Base-by-base conservation (phyloP, 2,888 invertebrate genomes). In the Furcula furcula region DNA sequence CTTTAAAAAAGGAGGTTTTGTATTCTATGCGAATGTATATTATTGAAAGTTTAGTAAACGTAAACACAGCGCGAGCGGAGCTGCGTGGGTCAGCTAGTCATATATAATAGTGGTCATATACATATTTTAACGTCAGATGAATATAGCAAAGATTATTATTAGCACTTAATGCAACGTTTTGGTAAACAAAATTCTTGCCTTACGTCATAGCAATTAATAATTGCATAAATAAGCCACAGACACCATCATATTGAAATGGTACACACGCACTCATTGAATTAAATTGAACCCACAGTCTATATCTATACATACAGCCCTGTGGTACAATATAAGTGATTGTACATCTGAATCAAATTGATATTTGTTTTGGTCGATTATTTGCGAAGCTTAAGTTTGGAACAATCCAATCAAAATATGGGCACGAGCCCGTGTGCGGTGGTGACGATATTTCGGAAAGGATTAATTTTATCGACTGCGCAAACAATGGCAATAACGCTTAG, bases 361-460 rank as follows among this genome's bases (percentile, higher is more conserved):
- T 82, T 78, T 75, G 72, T 70, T 65, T 65, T 65, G 71, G 66
- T 57, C 64, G 60, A 70, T 75, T 76, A 76, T 78, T 74, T 75
- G 75, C 67, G 59, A 71, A 78, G 80, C 76, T 80, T 74, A 78
- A 76, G 74, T 77, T 76, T 65, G 69, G 55, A 77, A 78, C 76
- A 78, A 83, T 85, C 77, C 76, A 79, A 82, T 83, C 79, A 78
- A 71, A 81, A 78, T 76, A 76, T 73, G 67, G 62, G 23, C 23
- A 25, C 23, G 23, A 55, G 57, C 65, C 68, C 55, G 70, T 61
- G 65, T 61, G 66, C 61, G 62, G 46, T 57, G 45, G 47, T 49
- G 56, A 60, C 65, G 63, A 71, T 78, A 76, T 79, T 75, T 65
- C 54, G 67, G 46, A 47, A 67, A 61, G 78, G 82, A 82, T 82